phyloP scores from a whole-genome alignment of 2,113 vertebrate genomes.

The Acrocephalus kingi region DNA sequence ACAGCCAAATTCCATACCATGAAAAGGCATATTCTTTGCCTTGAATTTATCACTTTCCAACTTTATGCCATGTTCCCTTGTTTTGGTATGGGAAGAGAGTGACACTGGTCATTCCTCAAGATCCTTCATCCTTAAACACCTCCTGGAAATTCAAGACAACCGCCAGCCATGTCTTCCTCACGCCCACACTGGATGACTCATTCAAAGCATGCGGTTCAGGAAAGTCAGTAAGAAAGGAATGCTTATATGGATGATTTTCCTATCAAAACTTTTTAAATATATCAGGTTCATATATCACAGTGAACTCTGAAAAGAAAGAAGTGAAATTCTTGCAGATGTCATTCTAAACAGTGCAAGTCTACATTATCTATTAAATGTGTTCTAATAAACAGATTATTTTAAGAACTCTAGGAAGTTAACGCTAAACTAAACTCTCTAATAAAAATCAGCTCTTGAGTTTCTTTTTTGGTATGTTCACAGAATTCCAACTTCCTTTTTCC shows the following conservation, averaged over 20 bases:
- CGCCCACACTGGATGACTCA: background rate
- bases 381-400: background rate
- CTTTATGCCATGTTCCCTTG: background rate
- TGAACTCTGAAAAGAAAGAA: background rate
- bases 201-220: background rate
- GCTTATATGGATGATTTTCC: background rate
- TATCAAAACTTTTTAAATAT: background rate
- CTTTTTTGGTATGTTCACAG: background rate
- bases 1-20: background rate
- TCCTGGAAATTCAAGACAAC: background rate
- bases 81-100: background rate
- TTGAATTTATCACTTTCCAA: background rate
- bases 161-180: background rate
- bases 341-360: background rate
- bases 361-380: accelerated
- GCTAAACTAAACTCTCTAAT: background rate
- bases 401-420: background rate
- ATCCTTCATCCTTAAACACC: background rate
- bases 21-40: background rate
- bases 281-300: background rate
- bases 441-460: background rate
- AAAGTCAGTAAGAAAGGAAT: background rate
- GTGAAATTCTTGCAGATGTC: background rate
- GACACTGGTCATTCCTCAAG: background rate
- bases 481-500: background rate